Evolutionary conservation across 2,113 vertebrate genomes (phyloP).

Genomic region (Gila orcuttii): DNA sequence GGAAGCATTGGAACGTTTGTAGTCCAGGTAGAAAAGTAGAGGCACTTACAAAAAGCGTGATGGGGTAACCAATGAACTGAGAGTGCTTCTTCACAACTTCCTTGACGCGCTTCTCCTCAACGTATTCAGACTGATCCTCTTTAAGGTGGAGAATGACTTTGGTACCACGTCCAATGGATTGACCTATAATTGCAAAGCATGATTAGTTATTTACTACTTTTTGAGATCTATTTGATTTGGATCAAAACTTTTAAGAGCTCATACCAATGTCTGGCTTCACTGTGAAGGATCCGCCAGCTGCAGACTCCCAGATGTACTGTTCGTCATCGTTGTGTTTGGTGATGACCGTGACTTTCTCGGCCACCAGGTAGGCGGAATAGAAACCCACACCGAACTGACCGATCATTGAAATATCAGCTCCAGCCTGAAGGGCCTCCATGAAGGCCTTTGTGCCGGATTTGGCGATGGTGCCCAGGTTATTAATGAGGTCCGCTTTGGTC

Average conservation of each 20-base stretch:
- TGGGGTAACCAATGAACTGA: slow-evolving; percentile 84
- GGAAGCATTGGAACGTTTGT: not conserved
- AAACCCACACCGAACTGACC: slow-evolving; percentile 85
- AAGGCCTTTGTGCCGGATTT: slow-evolving; percentile 84
- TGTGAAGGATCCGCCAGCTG: slow-evolving; percentile 82
- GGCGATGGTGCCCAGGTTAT: slow-evolving; percentile 82
- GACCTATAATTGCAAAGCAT: slow-evolving; percentile 62
- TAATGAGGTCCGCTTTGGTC: slow-evolving; percentile 84
- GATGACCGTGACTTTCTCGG: slow-evolving; percentile 79
- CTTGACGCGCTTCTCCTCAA: slow-evolving; percentile 78
- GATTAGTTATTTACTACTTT: not conserved
- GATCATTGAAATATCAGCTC: slow-evolving; percentile 84
- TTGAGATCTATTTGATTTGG: not conserved
- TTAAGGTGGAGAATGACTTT: slow-evolving; percentile 80
- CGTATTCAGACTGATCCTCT: slow-evolving; percentile 80
- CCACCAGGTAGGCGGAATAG: slow-evolving; percentile 82
- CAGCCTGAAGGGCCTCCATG: slow-evolving; percentile 83
- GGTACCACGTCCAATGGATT: slow-evolving; percentile 76
- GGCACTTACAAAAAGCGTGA: slow-evolving; percentile 80
- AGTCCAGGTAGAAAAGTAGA: not conserved
- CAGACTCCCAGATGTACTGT: slow-evolving; percentile 82
- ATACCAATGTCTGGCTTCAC: slow-evolving; percentile 73
- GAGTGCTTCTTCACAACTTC: slow-evolving; percentile 85
- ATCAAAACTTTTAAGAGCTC: slow-evolving; percentile 23
- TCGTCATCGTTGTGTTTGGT: slow-evolving; percentile 84